Base-by-base conservation (phyloP, 2,113 vertebrate species). In the Sceloporus undulatus region DNA sequence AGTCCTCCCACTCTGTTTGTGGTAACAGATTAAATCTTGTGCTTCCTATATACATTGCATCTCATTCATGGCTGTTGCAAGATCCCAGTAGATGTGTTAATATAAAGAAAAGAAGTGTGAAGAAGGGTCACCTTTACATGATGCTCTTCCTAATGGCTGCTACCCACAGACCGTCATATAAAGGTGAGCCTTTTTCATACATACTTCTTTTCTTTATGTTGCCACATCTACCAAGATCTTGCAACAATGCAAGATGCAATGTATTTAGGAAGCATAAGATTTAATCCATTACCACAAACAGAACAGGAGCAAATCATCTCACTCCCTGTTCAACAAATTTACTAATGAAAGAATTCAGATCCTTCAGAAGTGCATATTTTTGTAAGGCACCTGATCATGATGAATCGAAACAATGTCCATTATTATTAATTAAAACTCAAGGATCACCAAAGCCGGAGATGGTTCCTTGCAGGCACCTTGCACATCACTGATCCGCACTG, bases 391-490 rank as follows among this genome's bases (percentile, higher is more conserved):
- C 91, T 79, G 86, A 92, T 78, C 90, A n/a, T 94, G 94, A 95
- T 94, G 91, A 94, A 95, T 94, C 91, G 76, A 79, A 91, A 94
- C 84, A 91, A 90, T 90, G 34, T 90, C 88, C 91, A 89, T 93
- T 74, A 82, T 75, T 94, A 94, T 95, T 95, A 95, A 95, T 96
- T 95, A 95, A 93, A 78, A 91, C 87, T 87, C 83, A 79, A 91
- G 88, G 91, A 92, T 88, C 85, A 73, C 89, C 56, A 78, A 93
- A 93, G 94, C 93, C 92, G 85, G 88, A 94, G 87, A 82, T 19
- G 87, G 90, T n/a, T 42, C 52, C n/a, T 74, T 79, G 38, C 90
- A 21, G 90, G 85, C 81, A 82, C 91, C 85, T 68, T 6, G 65
- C 91, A 92, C 90, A 92, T 70, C 86, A 93, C 90, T 91, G 90